A percentile compares a stretch with the other conserved stretches of the same genome.
These are phyloP conservation scores for Phyllotreta striolata DNA, from an alignment of 2,888 invertebrate species.

Conservation along the genomic window DNA sequence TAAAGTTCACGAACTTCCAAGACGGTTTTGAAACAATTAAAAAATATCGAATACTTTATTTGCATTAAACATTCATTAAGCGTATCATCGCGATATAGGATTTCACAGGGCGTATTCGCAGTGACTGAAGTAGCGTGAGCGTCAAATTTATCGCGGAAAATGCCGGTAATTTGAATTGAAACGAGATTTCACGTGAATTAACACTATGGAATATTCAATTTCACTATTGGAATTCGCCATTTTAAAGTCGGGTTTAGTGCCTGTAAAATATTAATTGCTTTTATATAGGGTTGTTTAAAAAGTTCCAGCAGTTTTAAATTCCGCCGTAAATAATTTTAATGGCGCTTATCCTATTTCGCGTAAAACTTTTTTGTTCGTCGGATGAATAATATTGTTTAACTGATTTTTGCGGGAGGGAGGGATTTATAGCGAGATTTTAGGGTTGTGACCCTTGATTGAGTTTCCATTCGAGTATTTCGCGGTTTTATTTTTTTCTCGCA, in stretches of 20 bases:
- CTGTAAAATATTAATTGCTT: constrained; percentile 12
- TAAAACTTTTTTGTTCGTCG: not conserved
- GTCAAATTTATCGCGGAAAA: constrained; percentile 2
- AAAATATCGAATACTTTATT: constrained; percentile 6
- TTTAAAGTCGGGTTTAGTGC: constrained; percentile 3
- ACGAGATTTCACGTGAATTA: constrained; percentile 12
- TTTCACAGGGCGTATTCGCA: too few relatives aligned
- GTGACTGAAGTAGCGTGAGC: constrained; percentile 2
- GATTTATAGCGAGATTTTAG: not conserved
- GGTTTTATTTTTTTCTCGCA: not conserved
- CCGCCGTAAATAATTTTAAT: not conserved
- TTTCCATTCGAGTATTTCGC: constrained; percentile 1
- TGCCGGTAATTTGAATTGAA: constrained; percentile 11
- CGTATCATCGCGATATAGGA: too few relatives aligned
- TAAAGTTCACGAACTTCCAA: constrained; percentile 44
- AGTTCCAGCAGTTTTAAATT: not conserved
- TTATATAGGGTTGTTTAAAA: constrained; percentile 1
- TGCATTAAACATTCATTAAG: too few relatives aligned
- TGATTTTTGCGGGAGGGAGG: too few relatives aligned
- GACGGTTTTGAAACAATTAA: constrained; percentile 19
- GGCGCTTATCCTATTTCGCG: not conserved
- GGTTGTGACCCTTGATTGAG: not conserved
- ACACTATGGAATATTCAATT: constrained; percentile 9
- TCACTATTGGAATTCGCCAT: constrained; percentile 12
- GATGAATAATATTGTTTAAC: not conserved